Percentiles rank a stretch among this genome's conserved stretches.
phyloP scores from a whole-genome alignment of 2,888 invertebrate genomes.

The Macaria liturata region DNA sequence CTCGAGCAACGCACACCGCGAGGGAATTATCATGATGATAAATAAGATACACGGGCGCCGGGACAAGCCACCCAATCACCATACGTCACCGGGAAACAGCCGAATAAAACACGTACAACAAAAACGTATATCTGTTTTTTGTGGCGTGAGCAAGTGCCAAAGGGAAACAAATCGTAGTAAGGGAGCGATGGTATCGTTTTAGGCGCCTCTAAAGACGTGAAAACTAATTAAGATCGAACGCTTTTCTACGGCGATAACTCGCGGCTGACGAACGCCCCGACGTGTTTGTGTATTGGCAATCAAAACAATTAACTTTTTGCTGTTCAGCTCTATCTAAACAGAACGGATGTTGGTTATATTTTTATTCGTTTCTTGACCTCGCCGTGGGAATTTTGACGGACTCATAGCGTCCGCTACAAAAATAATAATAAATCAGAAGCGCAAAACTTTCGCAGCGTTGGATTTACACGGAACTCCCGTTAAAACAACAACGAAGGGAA shows the following conservation, averaged over 20 bases:
- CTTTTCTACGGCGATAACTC: constrained; percentile 81
- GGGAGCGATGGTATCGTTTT: constrained; percentile 77
- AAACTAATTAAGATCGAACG: constrained; percentile 83
- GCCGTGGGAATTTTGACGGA: constrained; percentile 41
- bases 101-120: constrained; percentile 76
- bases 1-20: constrained; percentile 56
- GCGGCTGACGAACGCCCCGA: constrained; percentile 67
- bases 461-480: constrained; percentile 26
- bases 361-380: constrained; percentile 48
- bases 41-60: constrained; percentile 75
- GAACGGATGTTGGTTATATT: constrained; percentile 52
- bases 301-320: constrained; percentile 82
- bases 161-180: constrained; percentile 82
- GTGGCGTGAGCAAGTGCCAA: constrained; percentile 71
- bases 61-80: constrained; percentile 80
- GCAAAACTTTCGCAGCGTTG: constrained; percentile 20
- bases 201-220: constrained; percentile 81
- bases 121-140: constrained; percentile 64
- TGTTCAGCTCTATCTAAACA: constrained; percentile 66
- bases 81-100: constrained; percentile 77
- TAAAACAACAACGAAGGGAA: constrained; percentile 40
- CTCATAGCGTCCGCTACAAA: constrained; percentile 33
- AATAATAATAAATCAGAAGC: constrained; percentile 27
- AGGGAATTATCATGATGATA: constrained; percentile 79
- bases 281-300: constrained; percentile 78